A percentile compares a stretch with the other conserved stretches of the same genome.
phyloP scores from a whole-genome alignment of 2,888 invertebrate species.

The Sepiola atlantica region DNA sequence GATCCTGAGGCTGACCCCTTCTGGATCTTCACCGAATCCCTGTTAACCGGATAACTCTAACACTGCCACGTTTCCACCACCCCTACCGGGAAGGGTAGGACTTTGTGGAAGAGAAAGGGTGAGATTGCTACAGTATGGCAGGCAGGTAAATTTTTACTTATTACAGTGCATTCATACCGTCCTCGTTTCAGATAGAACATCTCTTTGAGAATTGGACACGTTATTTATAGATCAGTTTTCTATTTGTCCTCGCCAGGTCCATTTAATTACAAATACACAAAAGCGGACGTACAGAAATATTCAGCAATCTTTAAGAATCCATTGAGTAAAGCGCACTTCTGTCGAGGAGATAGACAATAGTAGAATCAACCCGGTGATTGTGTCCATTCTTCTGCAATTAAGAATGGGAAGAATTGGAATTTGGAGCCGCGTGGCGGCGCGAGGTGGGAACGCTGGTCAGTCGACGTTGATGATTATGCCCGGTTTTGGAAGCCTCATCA shows the following conservation, averaged over 20 bases:
- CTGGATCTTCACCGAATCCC: too few species aligned
- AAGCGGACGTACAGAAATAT: neutral
- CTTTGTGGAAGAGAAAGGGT: too few species aligned
- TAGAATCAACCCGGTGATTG: neutral
- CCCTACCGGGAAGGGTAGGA: too few species aligned
- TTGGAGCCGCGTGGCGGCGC: neutral
- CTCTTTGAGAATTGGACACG: neutral
- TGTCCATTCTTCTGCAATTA: conserved; percentile 10
- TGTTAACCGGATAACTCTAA: too few species aligned
- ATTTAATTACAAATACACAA: neutral
- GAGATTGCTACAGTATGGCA: too few species aligned
- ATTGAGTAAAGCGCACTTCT: neutral
- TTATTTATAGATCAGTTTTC: neutral
- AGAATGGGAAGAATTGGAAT: neutral
- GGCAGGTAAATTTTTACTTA: too few species aligned
- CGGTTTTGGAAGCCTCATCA: neutral
- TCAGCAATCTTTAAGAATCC: neutral
- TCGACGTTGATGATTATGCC: neutral
- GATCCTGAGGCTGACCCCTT: too few species aligned
- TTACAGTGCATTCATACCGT: neutral
- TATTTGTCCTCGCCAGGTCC: neutral
- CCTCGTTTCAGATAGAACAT: neutral
- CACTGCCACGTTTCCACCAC: too few species aligned
- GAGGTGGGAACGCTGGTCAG: neutral
- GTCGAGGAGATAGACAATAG: neutral